A percentile compares a stretch with the other conserved stretches of the same genome.
phyloP scores from a whole-genome alignment of 1,140 invertebrate species.

The Drosophila sproati region DNA sequence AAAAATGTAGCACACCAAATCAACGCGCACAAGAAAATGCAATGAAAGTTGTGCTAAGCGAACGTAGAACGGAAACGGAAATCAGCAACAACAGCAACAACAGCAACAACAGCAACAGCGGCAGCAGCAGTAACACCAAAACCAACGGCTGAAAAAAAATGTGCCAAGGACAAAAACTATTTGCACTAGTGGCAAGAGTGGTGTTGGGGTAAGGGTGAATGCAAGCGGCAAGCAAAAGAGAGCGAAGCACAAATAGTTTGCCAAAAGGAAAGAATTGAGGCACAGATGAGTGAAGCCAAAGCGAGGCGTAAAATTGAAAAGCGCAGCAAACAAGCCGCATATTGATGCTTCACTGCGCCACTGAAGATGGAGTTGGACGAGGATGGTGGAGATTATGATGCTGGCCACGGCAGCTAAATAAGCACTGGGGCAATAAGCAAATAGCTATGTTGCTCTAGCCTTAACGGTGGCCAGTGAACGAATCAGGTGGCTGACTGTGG shows the following conservation, averaged over 20 bases:
- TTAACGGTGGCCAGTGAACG: neutral
- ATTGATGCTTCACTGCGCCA: slow-evolving; percentile 4
- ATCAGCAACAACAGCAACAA: slow-evolving; percentile 65
- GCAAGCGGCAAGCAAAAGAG: slow-evolving; percentile 1
- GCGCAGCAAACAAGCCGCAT: slow-evolving; percentile 68
- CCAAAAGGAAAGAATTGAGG: slow-evolving; percentile 65
- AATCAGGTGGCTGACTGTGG: slow-evolving; percentile 21
- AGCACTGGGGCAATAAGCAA: slow-evolving; percentile 56
- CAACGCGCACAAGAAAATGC: slow-evolving; percentile 79
- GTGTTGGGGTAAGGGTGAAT: slow-evolving; percentile 15
- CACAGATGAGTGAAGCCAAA: slow-evolving; percentile 68
- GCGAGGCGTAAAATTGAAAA: slow-evolving; percentile 83
- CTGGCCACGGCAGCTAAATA: slow-evolving; percentile 53
- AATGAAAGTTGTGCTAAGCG: slow-evolving; percentile 82
- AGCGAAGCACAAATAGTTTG: slow-evolving; percentile 34
- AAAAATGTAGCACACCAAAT: slow-evolving; percentile 75
- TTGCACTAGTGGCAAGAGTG: slow-evolving; percentile 45
- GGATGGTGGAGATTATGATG: slow-evolving; percentile 9
- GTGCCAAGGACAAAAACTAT: slow-evolving; percentile 82
- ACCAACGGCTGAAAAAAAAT: slow-evolving; percentile 51
- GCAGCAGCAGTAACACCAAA: neutral
- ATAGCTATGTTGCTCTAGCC: slow-evolving; percentile 36
- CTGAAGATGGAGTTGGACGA: neutral
- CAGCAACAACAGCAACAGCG: slow-evolving; percentile 57
- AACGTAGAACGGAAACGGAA: slow-evolving; percentile 82